These are phyloP conservation scores for Chaetodon trifasciatus DNA, from an alignment of 2,797 vertebrate genomes.

Conservation along the genomic window DNA sequence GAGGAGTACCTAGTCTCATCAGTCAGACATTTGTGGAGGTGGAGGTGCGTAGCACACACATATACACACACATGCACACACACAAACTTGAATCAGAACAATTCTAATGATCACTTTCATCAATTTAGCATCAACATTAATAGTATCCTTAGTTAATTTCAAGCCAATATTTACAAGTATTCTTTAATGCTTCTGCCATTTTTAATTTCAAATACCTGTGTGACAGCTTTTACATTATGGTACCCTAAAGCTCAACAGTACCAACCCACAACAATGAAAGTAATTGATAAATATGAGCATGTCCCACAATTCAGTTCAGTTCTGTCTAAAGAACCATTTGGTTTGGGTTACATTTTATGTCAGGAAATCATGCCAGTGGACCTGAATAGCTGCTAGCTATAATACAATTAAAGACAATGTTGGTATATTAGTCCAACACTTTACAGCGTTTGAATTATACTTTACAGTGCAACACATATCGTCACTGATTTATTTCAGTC, in stretches of 20 bases:
- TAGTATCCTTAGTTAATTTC: conserved; percentile 13
- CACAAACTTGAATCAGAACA: conserved; percentile 3
- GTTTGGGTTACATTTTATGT: no score
- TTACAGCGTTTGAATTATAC: background rate
- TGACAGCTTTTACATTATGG: conserved; percentile 1
- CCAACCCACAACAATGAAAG: background rate
- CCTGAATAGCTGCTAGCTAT: background rate
- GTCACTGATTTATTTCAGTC: background rate
- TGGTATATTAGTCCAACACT: background rate
- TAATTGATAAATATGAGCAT: background rate
- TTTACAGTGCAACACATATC: background rate
- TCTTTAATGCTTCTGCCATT: background rate
- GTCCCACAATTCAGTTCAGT: background rate
- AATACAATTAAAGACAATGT: background rate
- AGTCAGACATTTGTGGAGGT: conserved; percentile 93
- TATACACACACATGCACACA: conserved; percentile 1
- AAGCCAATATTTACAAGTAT: background rate
- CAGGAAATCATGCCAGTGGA: background rate
- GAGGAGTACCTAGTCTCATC: conserved; percentile 88
- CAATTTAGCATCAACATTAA: background rate
- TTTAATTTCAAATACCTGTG: conserved; percentile 1
- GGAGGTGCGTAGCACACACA: conserved; percentile 80
- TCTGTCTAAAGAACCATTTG: background rate
- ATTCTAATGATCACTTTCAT: conserved; percentile 33
- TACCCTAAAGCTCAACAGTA: background rate